These are phyloP conservation scores for Acronicta psi DNA, from an alignment of 2,888 invertebrate species.

Conservation along the genomic window DNA sequence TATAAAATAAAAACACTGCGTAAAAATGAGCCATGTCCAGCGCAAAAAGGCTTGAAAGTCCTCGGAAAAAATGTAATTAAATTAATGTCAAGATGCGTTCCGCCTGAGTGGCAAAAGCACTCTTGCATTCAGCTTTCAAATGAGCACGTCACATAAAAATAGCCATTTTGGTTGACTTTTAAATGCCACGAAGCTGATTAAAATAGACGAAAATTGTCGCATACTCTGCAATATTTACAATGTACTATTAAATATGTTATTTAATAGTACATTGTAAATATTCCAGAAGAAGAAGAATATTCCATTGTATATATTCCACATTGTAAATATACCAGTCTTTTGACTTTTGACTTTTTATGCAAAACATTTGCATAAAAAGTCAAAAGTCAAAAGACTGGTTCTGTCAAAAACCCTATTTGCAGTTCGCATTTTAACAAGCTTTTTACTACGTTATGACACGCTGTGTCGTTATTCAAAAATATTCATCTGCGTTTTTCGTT, in stretches of 20 bases:
- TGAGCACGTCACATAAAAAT: conserved; percentile 10
- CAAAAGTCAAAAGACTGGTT: conserved; percentile 12
- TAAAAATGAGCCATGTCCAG: conserved; percentile 17
- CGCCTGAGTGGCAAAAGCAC: conserved; percentile 25
- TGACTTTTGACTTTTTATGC: no score
- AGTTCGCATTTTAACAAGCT: conserved; percentile 39
- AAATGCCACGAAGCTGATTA: neutral
- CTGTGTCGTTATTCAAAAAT: conserved; percentile 43
- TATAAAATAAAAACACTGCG: neutral
- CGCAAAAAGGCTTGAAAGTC: conserved; percentile 13
- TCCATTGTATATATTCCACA: no score
- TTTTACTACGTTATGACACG: conserved; percentile 30
- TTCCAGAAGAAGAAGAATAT: no score
- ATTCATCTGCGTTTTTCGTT: conserved; percentile 42
- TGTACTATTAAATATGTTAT: no score
- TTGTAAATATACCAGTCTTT: no score
- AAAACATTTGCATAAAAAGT: no score
- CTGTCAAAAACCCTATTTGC: conserved; percentile 16
- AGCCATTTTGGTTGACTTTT: conserved; percentile 4
- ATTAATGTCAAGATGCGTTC: conserved; percentile 44
- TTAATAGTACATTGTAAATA: no score
- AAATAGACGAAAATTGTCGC: neutral
- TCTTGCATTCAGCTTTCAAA: conserved; percentile 22
- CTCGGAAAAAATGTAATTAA: conserved; percentile 34
- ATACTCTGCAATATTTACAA: no score